Conservation (phyloP, 2,888 invertebrate species). For the Caenorhabditis sulstoni region DNA sequence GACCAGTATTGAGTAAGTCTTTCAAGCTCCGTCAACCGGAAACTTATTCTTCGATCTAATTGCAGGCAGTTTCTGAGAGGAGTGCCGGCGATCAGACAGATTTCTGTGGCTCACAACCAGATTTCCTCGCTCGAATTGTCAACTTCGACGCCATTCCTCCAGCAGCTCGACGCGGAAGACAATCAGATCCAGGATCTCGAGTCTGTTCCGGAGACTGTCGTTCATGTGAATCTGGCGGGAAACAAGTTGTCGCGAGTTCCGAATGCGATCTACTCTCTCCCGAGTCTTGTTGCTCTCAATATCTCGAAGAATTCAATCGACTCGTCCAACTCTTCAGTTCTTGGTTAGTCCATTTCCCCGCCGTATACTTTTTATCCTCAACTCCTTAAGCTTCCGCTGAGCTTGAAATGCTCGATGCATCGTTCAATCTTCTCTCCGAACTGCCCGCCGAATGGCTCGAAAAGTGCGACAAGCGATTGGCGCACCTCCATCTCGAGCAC, state of each 20-base stretch:
- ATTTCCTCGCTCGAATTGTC: slow-evolving; percentile 61
- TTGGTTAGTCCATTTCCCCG: slow-evolving; percentile 33
- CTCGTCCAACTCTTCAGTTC: slow-evolving; percentile 45
- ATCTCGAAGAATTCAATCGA: slow-evolving; percentile 69
- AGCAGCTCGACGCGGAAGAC: slow-evolving; percentile 69
- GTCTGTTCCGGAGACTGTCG: slow-evolving; percentile 62
- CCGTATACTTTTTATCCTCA: background rate
- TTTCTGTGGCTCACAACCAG: slow-evolving; percentile 66
- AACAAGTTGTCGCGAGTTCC: slow-evolving; percentile 72
- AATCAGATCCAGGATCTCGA: slow-evolving; percentile 44
- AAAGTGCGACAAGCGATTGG: slow-evolving; percentile 43
- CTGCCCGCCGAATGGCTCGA: slow-evolving; percentile 59
- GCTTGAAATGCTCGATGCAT: slow-evolving; percentile 63
- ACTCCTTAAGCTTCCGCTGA: slow-evolving; percentile 56
- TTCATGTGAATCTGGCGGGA: slow-evolving; percentile 72
- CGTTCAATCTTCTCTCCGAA: slow-evolving; percentile 43
- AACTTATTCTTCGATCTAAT: slow-evolving; percentile 3
- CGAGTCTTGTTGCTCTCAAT: slow-evolving; percentile 72
- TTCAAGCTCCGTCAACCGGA: slow-evolving; percentile 4
- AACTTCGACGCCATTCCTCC: slow-evolving; percentile 62
- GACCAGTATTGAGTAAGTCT: slow-evolving; percentile 59
- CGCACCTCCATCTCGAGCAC: slow-evolving; percentile 62
- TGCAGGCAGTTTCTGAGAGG: slow-evolving; percentile 59
- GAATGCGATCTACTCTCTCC: slow-evolving; percentile 64
- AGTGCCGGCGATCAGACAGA: slow-evolving; percentile 66